Base-by-base conservation (phyloP, 1,140 invertebrate species). In the Colletes latitarsis region DNA sequence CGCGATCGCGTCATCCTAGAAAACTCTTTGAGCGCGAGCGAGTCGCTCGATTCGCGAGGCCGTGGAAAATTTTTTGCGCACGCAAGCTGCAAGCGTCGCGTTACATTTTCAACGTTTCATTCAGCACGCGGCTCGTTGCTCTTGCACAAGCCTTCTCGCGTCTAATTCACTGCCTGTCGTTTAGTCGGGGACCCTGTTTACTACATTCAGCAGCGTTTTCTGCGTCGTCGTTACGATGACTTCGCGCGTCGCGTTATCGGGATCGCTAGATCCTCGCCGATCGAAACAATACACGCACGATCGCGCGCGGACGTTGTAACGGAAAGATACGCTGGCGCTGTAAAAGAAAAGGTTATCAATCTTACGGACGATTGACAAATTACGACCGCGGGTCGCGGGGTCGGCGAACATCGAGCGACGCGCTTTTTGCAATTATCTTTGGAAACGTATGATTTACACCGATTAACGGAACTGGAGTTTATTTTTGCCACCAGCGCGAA, bases 41-140 rank as follows among this genome's bases (percentile, higher is more conserved):
- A 43, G 43, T 43, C 58, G 58, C 21, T 19, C 14, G 30, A 30
- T n/a, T 57, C 55, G 55, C 55, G 17, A 57, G 55, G 17, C 9
- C 55, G 63, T 49, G 64, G 64, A 67, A 67, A 67, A 67, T 67
- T 49, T 67, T 67, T 19, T 43, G 64, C 64, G 30, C 12, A 63
- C 30, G 14, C 21, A 14, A 60, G 19, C 58, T 21, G 58, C 58
- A 17, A 43, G 9, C 63, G 41, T 46, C 41, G n/a, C 63, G 17
- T 66, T 46, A 66, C 63, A 17, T 66, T 46, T 66, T 12, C 41
- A 41, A 6, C 41, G 53, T 17, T 60, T 60, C 75, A 70, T 77
- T 77, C 55, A 60, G 66, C 64, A 21, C 64, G 21, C 4, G 69
- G 5, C 15, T 17, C 57, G 52, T n/a, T 62, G 21, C 58, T 62